Percentiles rank a stretch among this genome's conserved stretches.
Conservation (phyloP, 2,797 vertebrate genomes). For the Loris lydekkerianus region DNA sequence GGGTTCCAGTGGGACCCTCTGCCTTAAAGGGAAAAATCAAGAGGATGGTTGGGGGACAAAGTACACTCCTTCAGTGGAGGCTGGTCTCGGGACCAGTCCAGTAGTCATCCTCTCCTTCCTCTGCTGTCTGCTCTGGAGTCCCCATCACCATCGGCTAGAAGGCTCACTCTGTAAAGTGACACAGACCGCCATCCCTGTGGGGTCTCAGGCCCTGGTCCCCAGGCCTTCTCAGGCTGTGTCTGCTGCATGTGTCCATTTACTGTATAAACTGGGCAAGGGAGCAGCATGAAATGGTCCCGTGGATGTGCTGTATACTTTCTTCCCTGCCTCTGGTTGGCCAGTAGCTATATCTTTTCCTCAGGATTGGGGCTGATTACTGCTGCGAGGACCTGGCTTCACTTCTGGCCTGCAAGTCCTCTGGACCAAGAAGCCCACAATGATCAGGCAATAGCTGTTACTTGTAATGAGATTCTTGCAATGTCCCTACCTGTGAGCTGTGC, state of each 20-base stretch:
- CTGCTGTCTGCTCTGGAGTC: neutral
- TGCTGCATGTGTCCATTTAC: neutral
- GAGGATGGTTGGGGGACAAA: neutral
- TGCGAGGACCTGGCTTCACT: neutral
- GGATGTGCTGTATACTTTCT: neutral
- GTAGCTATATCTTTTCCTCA: neutral
- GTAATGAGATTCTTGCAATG: neutral
- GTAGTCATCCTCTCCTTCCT: neutral
- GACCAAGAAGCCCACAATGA: neutral
- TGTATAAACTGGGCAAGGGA: neutral
- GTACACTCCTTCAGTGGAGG: neutral
- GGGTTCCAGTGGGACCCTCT: neutral
- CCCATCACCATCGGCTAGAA: neutral
- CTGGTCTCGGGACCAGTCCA: neutral
- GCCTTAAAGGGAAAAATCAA: neutral
- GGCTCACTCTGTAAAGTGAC: neutral
- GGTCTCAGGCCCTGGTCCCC: neutral
- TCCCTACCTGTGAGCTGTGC: neutral
- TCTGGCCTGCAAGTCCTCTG: neutral
- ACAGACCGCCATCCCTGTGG: neutral
- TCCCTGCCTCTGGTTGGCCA: neutral
- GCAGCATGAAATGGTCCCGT: neutral
- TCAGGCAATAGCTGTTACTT: neutral
- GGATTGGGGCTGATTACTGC: neutral
- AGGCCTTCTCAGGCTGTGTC: neutral